Evolutionary conservation across 2,888 invertebrate species (phyloP).

Genomic region (Amiota mariae): DNA sequence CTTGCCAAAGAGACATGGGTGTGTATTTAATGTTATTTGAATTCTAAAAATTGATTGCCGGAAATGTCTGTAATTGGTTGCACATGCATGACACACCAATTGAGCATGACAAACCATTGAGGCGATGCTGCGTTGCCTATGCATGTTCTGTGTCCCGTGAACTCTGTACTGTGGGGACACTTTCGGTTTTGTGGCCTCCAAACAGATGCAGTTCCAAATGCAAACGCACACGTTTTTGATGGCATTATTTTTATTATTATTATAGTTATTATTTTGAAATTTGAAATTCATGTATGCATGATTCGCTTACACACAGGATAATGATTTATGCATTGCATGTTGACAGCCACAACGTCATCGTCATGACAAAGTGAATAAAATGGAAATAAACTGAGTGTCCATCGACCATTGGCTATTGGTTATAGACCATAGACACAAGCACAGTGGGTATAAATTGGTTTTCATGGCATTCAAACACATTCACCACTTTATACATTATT

Average conservation of each 20-base stretch:
- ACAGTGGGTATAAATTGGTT: conserved; percentile 15
- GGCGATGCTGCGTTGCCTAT: not conserved
- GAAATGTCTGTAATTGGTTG: conserved; percentile 58
- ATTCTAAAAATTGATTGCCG: conserved; percentile 52
- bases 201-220: conserved; percentile 25
- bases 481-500: no score
- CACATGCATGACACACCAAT: conserved; percentile 42
- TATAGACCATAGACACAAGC: not conserved
- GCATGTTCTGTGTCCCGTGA: conserved; percentile 17
- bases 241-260: conserved; percentile 56
- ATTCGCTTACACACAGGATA: conserved; percentile 47
- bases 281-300: conserved; percentile 1
- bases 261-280: conserved; percentile 11
- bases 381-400: no score
- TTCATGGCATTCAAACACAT: not conserved
- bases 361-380: not conserved
- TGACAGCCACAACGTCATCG: conserved; percentile 20
- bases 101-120: not conserved
- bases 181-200: conserved; percentile 56
- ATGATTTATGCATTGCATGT: conserved; percentile 63
- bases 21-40: conserved; percentile 25
- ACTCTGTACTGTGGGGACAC: conserved; percentile 30
- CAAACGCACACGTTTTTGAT: conserved; percentile 17
- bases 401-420: no score
- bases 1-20: not conserved